Evolutionary conservation across 1,140 invertebrate species (phyloP).

Genomic region (Drosophila funebris): DNA sequence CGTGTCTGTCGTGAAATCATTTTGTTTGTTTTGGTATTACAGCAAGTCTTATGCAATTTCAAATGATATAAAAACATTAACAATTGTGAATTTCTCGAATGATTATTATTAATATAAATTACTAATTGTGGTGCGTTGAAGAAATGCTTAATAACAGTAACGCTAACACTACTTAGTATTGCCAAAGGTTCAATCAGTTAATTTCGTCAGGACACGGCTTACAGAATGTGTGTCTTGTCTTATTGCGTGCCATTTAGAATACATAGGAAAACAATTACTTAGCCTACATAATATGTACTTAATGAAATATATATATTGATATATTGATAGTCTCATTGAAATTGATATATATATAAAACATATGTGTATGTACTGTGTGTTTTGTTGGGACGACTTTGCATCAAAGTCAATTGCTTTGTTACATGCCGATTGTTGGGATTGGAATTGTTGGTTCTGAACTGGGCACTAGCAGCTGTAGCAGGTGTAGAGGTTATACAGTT

Average conservation of each 20-base stretch:
- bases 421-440: too few species aligned
- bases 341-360: constrained; percentile 14
- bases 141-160: constrained; percentile 14
- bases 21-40: constrained; percentile 12
- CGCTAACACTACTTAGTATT: constrained; percentile 24
- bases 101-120: constrained; percentile 1
- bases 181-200: constrained; percentile 16
- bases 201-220: not conserved
- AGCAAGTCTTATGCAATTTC: constrained; percentile 8
- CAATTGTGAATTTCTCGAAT: not conserved
- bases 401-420: too few species aligned
- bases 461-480: not conserved
- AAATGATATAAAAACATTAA: too few species aligned
- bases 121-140: constrained; percentile 3
- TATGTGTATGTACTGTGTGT: not conserved
- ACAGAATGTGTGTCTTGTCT: not conserved
- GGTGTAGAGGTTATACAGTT: not conserved
- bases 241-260: not conserved
- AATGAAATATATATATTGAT: constrained; percentile 20
- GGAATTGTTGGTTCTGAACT: not conserved
- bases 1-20: constrained; percentile 5
- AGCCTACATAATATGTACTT: constrained; percentile 7
- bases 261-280: constrained; percentile 9
- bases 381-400: not conserved
- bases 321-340: constrained; percentile 21